Conservation (phyloP, 2,113 vertebrate species). For the Plecotus auritus region DNA sequence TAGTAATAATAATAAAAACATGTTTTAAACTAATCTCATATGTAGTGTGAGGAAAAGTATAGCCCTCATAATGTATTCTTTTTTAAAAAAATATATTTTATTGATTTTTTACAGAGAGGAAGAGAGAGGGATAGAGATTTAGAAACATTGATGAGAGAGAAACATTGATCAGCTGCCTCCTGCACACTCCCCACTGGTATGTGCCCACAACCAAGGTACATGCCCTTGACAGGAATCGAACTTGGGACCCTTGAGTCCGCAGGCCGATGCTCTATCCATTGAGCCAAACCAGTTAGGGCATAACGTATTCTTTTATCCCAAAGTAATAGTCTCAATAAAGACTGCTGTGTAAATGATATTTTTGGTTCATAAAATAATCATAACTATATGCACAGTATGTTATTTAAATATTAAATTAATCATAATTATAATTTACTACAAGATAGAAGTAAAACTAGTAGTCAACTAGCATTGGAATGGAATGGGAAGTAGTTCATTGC, state of each 20-base stretch:
- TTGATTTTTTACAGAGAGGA: too few species aligned
- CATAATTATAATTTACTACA: constrained; percentile 24
- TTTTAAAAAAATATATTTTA: not conserved
- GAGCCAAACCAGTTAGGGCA: too few species aligned
- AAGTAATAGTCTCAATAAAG: not conserved
- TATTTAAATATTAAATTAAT: constrained; percentile 20
- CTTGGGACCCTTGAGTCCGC: too few species aligned
- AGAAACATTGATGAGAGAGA: too few species aligned
- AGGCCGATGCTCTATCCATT: too few species aligned
- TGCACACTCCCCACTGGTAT: too few species aligned
- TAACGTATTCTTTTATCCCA: not conserved
- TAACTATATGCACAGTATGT: not conserved
- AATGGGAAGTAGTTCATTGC: not conserved
- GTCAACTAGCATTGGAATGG: not conserved
- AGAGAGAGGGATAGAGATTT: too few species aligned
- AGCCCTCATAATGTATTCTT: not conserved
- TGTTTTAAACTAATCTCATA: not conserved
- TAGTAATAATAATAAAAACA: not conserved
- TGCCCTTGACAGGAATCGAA: too few species aligned
- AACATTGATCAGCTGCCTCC: too few species aligned
- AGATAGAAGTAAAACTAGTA: constrained; percentile 15
- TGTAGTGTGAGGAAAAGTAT: constrained; percentile 32
- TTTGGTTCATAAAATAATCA: constrained; percentile 1
- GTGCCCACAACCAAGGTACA: too few species aligned
- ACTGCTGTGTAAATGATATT: constrained; percentile 5